phyloP scores from a whole-genome alignment of 2,888 invertebrate genomes.

The Diaperis boleti region DNA sequence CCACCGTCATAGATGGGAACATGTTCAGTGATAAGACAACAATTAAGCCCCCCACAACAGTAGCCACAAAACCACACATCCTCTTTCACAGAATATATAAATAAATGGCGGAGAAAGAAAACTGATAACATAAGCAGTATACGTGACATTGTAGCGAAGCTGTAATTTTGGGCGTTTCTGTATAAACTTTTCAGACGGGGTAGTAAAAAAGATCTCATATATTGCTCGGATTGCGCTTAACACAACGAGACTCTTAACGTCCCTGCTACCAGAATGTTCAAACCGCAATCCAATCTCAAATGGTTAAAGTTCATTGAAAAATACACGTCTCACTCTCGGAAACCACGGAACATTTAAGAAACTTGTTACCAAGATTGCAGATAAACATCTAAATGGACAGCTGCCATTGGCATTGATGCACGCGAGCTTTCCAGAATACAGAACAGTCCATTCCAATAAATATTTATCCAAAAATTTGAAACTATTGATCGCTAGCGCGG shows the following conservation, averaged over 20 bases:
- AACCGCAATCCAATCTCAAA: slow-evolving; percentile 15
- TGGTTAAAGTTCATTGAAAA: slow-evolving; percentile 6
- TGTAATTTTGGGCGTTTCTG: too few relatives aligned
- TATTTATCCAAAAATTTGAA: not conserved
- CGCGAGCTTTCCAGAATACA: too few relatives aligned
- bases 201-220: not conserved
- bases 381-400: slow-evolving; percentile 18
- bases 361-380: slow-evolving; percentile 7
- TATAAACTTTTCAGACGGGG: too few relatives aligned
- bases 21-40: not conserved
- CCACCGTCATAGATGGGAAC: not conserved
- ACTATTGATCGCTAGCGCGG: too few relatives aligned
- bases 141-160: too few relatives aligned
- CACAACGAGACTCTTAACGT: not conserved
- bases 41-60: not conserved
- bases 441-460: not conserved
- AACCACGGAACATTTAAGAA: slow-evolving; percentile 15
- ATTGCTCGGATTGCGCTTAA: not conserved
- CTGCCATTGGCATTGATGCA: slow-evolving; percentile 11
- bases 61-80: slow-evolving; percentile 17
- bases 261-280: not conserved
- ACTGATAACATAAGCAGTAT: too few relatives aligned
- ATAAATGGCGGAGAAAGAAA: not conserved
- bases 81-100: not conserved
- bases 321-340: not conserved